Evolutionary conservation across 2,888 invertebrate species (phyloP), one percentile per base, ranked within the genome.

Genomic region (Heterodera filipjevi): DNA sequence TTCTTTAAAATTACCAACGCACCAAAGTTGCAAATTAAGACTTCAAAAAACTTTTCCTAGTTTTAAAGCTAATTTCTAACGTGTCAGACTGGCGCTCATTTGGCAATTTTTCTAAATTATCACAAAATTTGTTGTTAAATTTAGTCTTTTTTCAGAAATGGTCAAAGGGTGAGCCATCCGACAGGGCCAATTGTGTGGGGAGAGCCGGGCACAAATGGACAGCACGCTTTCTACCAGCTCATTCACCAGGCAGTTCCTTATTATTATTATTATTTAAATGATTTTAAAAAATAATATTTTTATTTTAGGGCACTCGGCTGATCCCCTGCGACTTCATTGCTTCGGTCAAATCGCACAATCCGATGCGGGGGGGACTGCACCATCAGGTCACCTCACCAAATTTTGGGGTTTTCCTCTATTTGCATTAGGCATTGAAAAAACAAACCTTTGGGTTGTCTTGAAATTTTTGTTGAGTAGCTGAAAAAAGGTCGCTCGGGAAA

Each of bases 211-310:
- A 99, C 99, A 66, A 99, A 99, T 90, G 99, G 99, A 0, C 99
- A 99, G 89, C 99, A 99, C 91, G 99, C 99, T 79, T 99, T 99
- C 92, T 99, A 99, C 91, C 99, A 99, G 90, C 92, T 99, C 71
- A 95, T 99, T 83, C 99, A 99, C 90, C 99, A 99, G 96, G 93
- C 39, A 75, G n/a, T 33, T n/a, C 6, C 2, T 59, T 59, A 10
- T 2, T n/a, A 8, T n/a, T 59, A 27, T n/a, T n/a, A n/a, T n/a
- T 27, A 5, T n/a, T 27, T 59, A n/a, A 33, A 30, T 72, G 14
- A 35, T 10, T 35, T 27, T 30, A n/a, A 22, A 32, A 92, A 64
- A 0, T 71, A n/a, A n/a, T 3, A 14, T 19, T 39, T 70, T 39
- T 19, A 1, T 10, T 59, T 59, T 59, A 59, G 49, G 72, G 72